Conservation (phyloP, 2,888 invertebrate genomes). For the Homarus gammarus region DNA sequence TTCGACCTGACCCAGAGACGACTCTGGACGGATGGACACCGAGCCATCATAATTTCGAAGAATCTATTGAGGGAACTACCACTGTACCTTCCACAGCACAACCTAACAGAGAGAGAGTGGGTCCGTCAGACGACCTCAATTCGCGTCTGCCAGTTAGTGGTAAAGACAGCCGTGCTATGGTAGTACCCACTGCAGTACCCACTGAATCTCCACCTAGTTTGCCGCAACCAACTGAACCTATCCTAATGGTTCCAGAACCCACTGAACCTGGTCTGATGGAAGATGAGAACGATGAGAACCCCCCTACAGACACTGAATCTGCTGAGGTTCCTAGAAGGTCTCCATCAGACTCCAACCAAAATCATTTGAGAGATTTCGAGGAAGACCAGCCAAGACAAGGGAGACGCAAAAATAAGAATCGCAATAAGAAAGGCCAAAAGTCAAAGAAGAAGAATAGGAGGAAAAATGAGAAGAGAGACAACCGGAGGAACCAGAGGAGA, state of each 20-base stretch:
- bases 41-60: background rate
- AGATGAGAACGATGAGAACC: too few relatives aligned
- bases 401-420: constrained; percentile 9
- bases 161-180: background rate
- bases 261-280: background rate
- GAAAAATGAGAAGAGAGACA: background rate
- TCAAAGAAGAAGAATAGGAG: constrained; percentile 17
- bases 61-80: background rate
- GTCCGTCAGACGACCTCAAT: background rate
- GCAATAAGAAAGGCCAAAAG: constrained; percentile 9
- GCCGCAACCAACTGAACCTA: background rate
- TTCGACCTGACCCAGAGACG: background rate
- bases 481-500: background rate
- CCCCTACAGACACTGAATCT: background rate
- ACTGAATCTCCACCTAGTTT: too few relatives aligned
- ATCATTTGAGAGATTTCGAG: background rate
- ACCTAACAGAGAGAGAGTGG: background rate
- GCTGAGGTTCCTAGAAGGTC: background rate
- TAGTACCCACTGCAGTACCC: too few relatives aligned
- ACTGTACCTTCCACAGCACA: background rate
- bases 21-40: background rate
- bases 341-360: background rate
- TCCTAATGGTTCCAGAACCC: background rate
- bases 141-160: background rate
- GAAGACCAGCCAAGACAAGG: background rate